Evolutionary conservation across 2,113 vertebrate species (phyloP), one percentile per base, ranked within the genome.

Genomic region (Poeciliopsis prolifica): DNA sequence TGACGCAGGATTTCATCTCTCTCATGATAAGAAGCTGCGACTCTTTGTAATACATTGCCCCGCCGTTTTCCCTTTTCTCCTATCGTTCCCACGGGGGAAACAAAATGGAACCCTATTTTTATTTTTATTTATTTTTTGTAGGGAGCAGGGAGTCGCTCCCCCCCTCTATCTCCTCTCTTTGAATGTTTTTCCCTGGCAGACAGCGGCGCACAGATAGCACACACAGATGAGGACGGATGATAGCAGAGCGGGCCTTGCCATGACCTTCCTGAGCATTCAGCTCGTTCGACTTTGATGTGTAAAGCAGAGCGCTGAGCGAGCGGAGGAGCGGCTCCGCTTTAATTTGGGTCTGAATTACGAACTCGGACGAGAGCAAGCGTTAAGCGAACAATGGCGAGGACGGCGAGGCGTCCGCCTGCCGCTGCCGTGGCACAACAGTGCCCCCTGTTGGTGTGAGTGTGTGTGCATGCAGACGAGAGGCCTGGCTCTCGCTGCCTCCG

Each of bases 251-350:
- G 72, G 83, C 69, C 58, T 81, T 73, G 84, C 75, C 19, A 44
- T 82, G 85, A 91, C 89, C 89, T 93, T 86, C 88, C 88, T 35
- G 24, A 77, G 70, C 77, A 72, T 83, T 83, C 80, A 69, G 15
- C 78, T 84, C 83, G 29, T 88, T 85, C 82, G 71, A 91, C 90
- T 92, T 86, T 89, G 85, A 92, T 89, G 89, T 89, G 79, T 82
- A 90, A 89, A 89, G 75, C 70, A 80, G 78, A 80, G 65, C 82
- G 70, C 77, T 80, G 83, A 89, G 79, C 71, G 73, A 89, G 82
- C 71, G 71, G 71, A 79, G 69, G 66, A 66, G 81, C 44, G 74
- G 72, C 76, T 84, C 70, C 3, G 66, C 74, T 88, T 88, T 87
- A 73, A 81, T 89, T 90, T 60, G 65, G 62, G 29, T 82, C 81